Conservation (phyloP, 2,888 invertebrate genomes). For the Latheticus oryzae region DNA sequence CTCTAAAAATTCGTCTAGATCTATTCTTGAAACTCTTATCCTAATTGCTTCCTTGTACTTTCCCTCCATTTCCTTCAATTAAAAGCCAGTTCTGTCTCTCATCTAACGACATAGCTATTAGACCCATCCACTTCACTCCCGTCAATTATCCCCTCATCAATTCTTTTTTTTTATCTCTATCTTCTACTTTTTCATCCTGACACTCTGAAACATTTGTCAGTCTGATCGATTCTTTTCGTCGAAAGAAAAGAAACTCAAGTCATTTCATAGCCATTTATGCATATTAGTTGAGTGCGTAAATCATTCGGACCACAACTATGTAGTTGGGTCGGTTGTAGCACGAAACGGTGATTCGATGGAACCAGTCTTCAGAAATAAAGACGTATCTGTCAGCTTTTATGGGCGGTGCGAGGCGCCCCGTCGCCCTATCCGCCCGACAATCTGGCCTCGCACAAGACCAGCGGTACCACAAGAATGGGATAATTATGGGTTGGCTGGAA, state of each 20-base stretch:
- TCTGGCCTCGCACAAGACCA: constrained; percentile 47
- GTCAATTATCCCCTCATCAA: constrained; percentile 5
- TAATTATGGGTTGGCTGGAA: no score
- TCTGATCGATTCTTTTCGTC: constrained; percentile 26
- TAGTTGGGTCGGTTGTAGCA: constrained; percentile 38
- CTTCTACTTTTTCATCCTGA: constrained; percentile 3
- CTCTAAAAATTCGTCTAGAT: no score
- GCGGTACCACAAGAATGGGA: constrained; percentile 41
- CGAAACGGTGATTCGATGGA: constrained; percentile 43
- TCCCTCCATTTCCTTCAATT: no score
- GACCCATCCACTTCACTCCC: background rate
- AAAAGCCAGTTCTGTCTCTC: no score
- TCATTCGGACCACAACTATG: constrained; percentile 24
- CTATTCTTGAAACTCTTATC: no score
- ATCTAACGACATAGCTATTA: no score
- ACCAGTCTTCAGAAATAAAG: constrained; percentile 63
- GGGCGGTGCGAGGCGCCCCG: constrained; percentile 59
- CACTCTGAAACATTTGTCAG: constrained; percentile 2
- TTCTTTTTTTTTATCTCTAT: no score
- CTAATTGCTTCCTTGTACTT: no score
- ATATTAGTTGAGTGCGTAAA: constrained; percentile 36
- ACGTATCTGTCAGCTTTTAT: constrained; percentile 65
- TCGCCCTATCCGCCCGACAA: constrained; percentile 57
- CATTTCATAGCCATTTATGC: constrained; percentile 14
- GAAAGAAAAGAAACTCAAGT: constrained; percentile 7